Conservation (phyloP, 2,797 vertebrate genomes). For the Triplophysa yarkandensis region DNA sequence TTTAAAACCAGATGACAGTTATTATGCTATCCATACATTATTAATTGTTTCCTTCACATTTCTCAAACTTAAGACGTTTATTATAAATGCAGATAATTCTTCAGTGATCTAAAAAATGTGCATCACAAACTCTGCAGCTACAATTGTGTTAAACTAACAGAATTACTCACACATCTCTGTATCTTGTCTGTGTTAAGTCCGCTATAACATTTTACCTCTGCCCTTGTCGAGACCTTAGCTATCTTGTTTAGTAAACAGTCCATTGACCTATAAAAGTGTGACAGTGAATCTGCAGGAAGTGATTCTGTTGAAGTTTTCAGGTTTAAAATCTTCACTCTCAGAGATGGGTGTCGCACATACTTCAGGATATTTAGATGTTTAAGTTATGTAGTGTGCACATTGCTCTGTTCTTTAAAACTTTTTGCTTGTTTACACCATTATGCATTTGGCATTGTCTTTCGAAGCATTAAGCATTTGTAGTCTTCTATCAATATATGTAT, state of each 20-base stretch:
- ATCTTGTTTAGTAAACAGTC: background rate
- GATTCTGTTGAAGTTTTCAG: background rate
- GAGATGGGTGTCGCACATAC: background rate
- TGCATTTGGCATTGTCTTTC: too few species aligned
- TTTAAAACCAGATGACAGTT: constrained; percentile 3
- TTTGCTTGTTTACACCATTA: background rate
- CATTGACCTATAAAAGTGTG: background rate
- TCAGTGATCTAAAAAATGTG: background rate
- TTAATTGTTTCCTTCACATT: background rate
- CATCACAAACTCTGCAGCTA: background rate
- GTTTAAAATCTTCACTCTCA: background rate
- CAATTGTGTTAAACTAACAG: background rate
- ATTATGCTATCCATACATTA: background rate
- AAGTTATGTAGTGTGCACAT: background rate
- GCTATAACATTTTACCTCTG: background rate
- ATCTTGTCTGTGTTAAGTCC: background rate
- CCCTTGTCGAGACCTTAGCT: background rate
- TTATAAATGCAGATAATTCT: background rate
- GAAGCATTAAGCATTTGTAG: too few species aligned
- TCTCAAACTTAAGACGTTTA: background rate
- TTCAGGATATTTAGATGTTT: background rate
- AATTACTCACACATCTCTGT: background rate
- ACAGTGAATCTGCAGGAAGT: background rate
- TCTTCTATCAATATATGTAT: too few species aligned
- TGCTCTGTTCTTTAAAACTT: background rate